Percentiles rank a stretch among this genome's conserved stretches.
Conservation (phyloP, 1,140 invertebrate genomes). For the Brachionus sp. region DNA sequence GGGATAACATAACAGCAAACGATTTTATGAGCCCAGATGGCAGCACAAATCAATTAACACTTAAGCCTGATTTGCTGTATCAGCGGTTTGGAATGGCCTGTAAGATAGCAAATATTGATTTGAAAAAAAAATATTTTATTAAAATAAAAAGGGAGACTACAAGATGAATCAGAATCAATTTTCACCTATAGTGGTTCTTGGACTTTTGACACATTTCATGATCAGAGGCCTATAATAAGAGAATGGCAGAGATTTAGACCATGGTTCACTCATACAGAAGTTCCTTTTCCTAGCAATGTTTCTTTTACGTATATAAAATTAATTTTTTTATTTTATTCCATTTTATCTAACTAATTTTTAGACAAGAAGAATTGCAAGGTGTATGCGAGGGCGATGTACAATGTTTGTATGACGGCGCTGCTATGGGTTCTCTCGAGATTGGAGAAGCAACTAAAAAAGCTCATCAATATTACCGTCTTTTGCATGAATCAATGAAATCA, state of each 20-base stretch:
- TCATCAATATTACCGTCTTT: constrained; percentile 26
- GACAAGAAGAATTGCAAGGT: not conserved
- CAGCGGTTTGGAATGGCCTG: constrained; percentile 42
- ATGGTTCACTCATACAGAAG: constrained; percentile 40
- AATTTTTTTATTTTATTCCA: not conserved
- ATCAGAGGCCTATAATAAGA: constrained; percentile 21
- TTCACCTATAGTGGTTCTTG: constrained; percentile 43
- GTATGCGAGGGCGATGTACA: constrained; percentile 27
- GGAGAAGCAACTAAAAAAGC: constrained; percentile 40
- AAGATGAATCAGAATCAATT: constrained; percentile 39
- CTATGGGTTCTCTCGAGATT: constrained; percentile 41
- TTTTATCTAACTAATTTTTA: not conserved
- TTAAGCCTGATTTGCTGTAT: constrained; percentile 37
- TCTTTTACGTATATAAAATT: constrained; percentile 14
- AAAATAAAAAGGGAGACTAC: constrained; percentile 2
- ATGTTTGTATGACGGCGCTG: constrained; percentile 39
- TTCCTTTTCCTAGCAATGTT: constrained; percentile 45
- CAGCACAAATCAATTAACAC: constrained; percentile 37
- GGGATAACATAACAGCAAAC: constrained; percentile 45
- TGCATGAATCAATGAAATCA: constrained; percentile 45
- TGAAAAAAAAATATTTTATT: not conserved
- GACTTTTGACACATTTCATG: constrained; percentile 45
- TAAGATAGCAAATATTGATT: not conserved
- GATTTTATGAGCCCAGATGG: constrained; percentile 46
- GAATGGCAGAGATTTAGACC: constrained; percentile 42